These are phyloP conservation scores for Colinus virginianus DNA, from an alignment of 2,113 vertebrate genomes.

Conservation along the genomic window DNA sequence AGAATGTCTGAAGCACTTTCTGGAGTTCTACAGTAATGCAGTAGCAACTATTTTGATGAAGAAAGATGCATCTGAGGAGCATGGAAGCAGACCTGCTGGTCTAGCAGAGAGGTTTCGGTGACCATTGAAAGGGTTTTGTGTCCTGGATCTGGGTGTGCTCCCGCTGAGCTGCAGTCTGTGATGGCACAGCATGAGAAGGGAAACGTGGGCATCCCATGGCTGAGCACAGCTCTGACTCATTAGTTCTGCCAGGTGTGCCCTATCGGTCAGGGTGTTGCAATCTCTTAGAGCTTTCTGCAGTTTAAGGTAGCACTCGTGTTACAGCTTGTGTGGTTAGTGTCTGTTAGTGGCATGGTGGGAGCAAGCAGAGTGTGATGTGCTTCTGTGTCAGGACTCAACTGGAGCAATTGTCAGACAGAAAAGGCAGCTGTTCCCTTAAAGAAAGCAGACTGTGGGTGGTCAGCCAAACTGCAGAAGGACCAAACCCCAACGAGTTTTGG, in stretches of 20 bases:
- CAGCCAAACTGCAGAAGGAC: background rate
- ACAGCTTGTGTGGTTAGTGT: background rate
- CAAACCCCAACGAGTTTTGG: background rate
- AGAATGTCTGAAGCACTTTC: background rate
- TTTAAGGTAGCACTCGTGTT: background rate
- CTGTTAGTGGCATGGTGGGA: background rate
- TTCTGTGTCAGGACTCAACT: background rate
- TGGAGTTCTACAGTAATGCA: too few relatives aligned
- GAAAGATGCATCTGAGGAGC: background rate
- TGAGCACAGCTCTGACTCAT: background rate
- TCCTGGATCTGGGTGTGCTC: background rate
- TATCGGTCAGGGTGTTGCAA: background rate
- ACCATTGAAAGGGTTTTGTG: background rate
- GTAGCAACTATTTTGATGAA: background rate
- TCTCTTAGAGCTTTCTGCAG: background rate
- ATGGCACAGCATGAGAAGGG: too few relatives aligned
- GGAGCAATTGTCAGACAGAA: background rate
- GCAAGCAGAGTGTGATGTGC: background rate
- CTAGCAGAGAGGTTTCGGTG: background rate
- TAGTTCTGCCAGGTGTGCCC: background rate
- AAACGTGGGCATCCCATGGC: background rate
- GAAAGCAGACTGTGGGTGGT: background rate
- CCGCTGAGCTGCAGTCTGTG: background rate
- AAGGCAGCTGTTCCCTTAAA: background rate
- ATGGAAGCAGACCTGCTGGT: background rate